Base-by-base conservation (phyloP, 2,888 invertebrate genomes). In the Aphodius sticticus region DNA sequence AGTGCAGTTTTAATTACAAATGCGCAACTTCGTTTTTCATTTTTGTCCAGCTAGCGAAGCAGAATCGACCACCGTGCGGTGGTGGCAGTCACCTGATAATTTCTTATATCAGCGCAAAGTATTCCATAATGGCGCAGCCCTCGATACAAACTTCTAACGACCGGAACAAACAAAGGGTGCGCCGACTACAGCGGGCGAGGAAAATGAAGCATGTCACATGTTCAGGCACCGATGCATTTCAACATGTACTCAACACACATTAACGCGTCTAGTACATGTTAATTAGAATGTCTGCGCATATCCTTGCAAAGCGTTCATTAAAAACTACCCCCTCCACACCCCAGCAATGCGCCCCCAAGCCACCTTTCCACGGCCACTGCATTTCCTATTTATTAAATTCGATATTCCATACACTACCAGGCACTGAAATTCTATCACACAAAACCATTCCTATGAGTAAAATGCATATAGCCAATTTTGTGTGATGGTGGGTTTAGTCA, bases 81-180 rank as follows among this genome's bases (percentile, higher is more conserved):
- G 7, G 9, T 53, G 53, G 53, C 12, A 53, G 53, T 53, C 53
- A 53, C 53, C 53, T 53, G 53, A 5, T 53, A 53, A 53, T 53
- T 53, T 53, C 53, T 53, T 53, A 53, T 53, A 53, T 53, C 7
- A 53, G 53, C 53, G 53, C 53, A 12, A 53, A 53, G 53, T 53
- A 53, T 53, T 53, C 12, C 53, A 53, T 53, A 53, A 53, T 53
- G 53, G 7, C 53, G 26, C 53, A 9, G 4, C 53, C 53, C 53
- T 53, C 53, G 53, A 53, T 53, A 53, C 53, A 53, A 53, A 53
- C 53, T 53, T 53, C 53, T 53, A 53, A 53, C 53, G 53, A 53
- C 53, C 53, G 9, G 53, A 53, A 53, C 53, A 53, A 53, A 53
- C 53, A 53, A 53, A 53, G 12, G 53, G 53, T 1, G 53, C 53